Percentiles rank a stretch among this genome's conserved stretches.
These are phyloP conservation scores for Eugnorisma glareosa DNA, from an alignment of 2,888 invertebrate species.

Conservation along the genomic window DNA sequence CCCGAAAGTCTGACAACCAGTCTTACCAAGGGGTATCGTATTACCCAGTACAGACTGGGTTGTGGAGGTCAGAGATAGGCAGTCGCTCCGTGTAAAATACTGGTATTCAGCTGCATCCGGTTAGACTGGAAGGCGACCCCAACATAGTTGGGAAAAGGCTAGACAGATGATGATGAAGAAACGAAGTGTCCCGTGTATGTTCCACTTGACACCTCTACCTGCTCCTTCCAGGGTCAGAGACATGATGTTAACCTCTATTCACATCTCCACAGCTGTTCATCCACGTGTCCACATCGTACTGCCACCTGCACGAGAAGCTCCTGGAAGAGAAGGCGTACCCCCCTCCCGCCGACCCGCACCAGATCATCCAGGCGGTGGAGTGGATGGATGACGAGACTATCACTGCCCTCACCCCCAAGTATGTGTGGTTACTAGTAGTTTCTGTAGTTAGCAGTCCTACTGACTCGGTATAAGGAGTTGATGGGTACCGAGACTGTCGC, in stretches of 20 bases:
- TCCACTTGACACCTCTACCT: neutral
- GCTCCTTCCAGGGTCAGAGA: neutral
- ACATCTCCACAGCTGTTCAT: constrained; percentile 90
- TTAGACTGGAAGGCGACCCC: neutral
- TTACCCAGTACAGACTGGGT: neutral
- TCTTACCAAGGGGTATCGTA: neutral
- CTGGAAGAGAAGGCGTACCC: constrained; percentile 96
- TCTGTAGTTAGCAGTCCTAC: too few relatives aligned
- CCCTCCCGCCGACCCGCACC: constrained; percentile 94
- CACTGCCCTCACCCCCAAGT: constrained; percentile 81
- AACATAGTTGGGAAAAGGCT: neutral
- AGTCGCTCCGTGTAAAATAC: neutral
- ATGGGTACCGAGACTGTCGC: too few relatives aligned
- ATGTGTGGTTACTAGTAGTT: neutral
- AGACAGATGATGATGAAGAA: too few relatives aligned
- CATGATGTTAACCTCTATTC: neutral
- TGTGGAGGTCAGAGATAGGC: neutral
- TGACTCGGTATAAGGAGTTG: too few relatives aligned
- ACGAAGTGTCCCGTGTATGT: neutral
- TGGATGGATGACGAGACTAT: constrained; percentile 94
- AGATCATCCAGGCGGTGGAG: constrained; percentile 94
- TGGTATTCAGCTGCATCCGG: neutral
- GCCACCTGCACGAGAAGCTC: constrained; percentile 95
- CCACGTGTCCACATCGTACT: constrained; percentile 97
- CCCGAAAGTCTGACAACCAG: neutral